Conservation (phyloP, 2,797 vertebrate genomes). For the Harpagifer antarcticus region DNA sequence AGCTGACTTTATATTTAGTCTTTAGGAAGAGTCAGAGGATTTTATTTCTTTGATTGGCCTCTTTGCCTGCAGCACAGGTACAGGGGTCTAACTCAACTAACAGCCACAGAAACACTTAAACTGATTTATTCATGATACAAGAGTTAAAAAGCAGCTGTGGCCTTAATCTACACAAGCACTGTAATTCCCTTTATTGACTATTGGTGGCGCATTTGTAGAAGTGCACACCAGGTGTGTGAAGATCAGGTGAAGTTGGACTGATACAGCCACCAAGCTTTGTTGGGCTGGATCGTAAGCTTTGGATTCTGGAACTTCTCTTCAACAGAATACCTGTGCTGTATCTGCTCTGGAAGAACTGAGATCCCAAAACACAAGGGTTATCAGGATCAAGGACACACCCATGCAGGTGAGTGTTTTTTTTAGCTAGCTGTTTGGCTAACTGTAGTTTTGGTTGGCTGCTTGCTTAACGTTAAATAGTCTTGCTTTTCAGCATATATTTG, state of each 20-base stretch:
- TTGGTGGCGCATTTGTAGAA: neutral
- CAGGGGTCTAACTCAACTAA: neutral
- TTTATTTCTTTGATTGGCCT: neutral
- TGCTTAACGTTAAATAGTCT: neutral
- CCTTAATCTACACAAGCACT: neutral
- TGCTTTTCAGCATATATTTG: neutral
- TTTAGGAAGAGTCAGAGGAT: neutral
- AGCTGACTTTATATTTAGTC: neutral
- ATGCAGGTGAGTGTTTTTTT: neutral
- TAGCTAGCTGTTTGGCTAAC: neutral
- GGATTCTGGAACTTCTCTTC: too few relatives aligned
- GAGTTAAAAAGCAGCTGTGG: too few relatives aligned
- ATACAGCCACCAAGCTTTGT: neutral
- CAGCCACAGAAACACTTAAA: neutral
- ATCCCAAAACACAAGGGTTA: too few relatives aligned
- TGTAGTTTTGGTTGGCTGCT: neutral
- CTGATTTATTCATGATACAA: neutral
- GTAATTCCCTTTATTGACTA: neutral
- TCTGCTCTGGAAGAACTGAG: too few relatives aligned
- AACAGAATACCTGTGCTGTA: too few relatives aligned
- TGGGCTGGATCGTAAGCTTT: neutral
- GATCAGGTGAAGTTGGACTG: neutral
- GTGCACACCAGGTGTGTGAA: neutral
- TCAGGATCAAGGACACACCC: too few relatives aligned
- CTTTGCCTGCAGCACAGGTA: neutral